phyloP scores from a whole-genome alignment of 92 coral and sea anemone genomes.

The Paramuricea clavata region DNA sequence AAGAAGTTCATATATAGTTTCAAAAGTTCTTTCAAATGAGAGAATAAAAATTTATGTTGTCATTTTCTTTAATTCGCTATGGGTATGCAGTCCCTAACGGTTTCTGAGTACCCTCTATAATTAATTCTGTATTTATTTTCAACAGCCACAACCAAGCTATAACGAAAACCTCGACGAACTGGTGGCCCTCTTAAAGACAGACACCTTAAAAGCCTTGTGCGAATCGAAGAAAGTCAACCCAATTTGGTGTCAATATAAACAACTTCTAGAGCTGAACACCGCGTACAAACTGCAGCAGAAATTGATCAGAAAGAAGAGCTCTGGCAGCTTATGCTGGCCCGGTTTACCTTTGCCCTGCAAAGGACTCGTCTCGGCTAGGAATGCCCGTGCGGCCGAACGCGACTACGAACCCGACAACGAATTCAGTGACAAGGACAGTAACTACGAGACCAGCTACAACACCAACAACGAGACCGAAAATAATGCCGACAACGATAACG shows the following conservation, averaged over 20 bases:
- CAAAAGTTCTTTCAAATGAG: no score
- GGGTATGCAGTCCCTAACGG: no score
- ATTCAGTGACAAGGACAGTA: no score
- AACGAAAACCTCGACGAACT: not conserved
- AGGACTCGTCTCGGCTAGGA: not conserved
- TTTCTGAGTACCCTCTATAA: no score
- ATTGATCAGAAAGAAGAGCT: not conserved
- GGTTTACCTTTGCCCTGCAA: not conserved
- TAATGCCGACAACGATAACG: not conserved
- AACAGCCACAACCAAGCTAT: not conserved
- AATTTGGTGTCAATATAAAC: constrained; percentile 29
- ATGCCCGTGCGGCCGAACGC: not conserved
- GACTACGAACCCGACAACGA: not conserved
- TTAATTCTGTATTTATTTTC: not conserved
- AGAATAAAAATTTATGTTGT: no score
- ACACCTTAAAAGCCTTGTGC: not conserved
- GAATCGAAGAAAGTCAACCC: not conserved
- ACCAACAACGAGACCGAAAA: not conserved
- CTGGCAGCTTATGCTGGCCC: not conserved
- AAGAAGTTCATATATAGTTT: no score
- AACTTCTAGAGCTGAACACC: not conserved
- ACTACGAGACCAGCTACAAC: no score
- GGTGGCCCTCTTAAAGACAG: not conserved
- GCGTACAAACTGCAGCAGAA: not conserved
- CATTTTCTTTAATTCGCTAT: no score